Evolutionary conservation across 1,140 invertebrate genomes (phyloP), one percentile per base, ranked within the genome.

Genomic region (Drosophila yakuba): DNA sequence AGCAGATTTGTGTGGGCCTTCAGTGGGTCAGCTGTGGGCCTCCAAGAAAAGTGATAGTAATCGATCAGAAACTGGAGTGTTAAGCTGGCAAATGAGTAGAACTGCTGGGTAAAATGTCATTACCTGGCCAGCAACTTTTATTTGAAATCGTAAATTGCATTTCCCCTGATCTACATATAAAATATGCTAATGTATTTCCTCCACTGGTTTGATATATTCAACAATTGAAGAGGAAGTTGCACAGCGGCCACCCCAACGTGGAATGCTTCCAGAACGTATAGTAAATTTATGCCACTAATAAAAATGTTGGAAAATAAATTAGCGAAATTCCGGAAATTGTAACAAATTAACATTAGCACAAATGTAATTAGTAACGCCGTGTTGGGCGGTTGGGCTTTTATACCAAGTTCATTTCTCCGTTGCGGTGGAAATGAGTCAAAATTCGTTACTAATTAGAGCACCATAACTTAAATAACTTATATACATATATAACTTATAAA

Each of bases 301-400:
- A 84, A 88, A 89, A 84, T 80, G 76, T 88, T 51, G 64, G 72
- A 83, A 85, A 82, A 86, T 90, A 90, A 90, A 90, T 90, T 80
- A 90, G 88, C 86, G 78, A 90, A 90, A 71, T 77, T 82, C 86
- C 86, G 86, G 86, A 90, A 90, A 90, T 90, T 86, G 86, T 90
- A 80, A 80, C 82, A 90, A 90, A 90, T 90, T 90, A 86, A 77
- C 86, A 90, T 82, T 74, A 74, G 76, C 60, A 75, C 80, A 82
- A 89, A 89, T 84, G 73, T 88, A 90, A 90, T 90, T 90, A 90
- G 86, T 91, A 86, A 83, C 73, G 86, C 78, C 62, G 54, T 47
- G 69, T 58, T 80, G 68, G 74, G 28, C 52, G 43, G 43, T 54
- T 17, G 17, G 17, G 56, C 41, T 52, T 48, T 50, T 56, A 60